These are phyloP conservation scores for Phycodurus eques DNA, from an alignment of 2,113 vertebrate species.

Conservation along the genomic window DNA sequence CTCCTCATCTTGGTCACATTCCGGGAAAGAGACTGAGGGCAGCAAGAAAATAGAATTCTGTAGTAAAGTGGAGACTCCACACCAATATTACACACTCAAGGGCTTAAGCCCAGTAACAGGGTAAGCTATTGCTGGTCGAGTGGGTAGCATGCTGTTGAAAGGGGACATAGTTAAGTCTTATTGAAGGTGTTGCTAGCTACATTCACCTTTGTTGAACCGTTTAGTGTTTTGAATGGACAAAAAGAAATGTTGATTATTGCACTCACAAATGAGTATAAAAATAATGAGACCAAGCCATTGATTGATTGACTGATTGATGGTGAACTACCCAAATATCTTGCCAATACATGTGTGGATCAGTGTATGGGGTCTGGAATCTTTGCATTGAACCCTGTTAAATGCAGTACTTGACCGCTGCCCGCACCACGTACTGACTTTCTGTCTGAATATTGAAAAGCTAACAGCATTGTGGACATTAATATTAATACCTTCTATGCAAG, in stretches of 20 bases:
- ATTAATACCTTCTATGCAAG: slow-evolving; percentile 55
- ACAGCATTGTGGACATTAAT: slow-evolving; percentile 56
- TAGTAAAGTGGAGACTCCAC: too few species aligned
- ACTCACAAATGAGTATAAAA: background rate
- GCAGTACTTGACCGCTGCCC: slow-evolving; percentile 45
- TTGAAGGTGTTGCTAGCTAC: background rate
- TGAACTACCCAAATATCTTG: background rate
- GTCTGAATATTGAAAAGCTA: slow-evolving; percentile 55
- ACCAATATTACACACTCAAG: too few species aligned
- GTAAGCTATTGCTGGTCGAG: too few species aligned
- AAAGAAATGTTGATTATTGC: background rate
- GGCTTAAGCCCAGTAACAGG: too few species aligned
- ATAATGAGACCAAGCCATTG: background rate
- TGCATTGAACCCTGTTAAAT: slow-evolving; percentile 29
- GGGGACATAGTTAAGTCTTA: background rate
- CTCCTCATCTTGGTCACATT: too few species aligned
- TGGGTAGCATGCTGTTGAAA: too few species aligned
- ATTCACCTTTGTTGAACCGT: background rate
- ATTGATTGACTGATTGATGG: background rate
- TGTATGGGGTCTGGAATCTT: slow-evolving; percentile 12
- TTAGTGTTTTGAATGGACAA: background rate
- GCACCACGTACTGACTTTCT: slow-evolving; percentile 25
- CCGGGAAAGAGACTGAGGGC: too few species aligned
- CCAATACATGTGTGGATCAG: slow-evolving; percentile 2
- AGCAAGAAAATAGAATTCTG: too few species aligned